Percentiles rank a stretch among this genome's conserved stretches.
phyloP scores from a whole-genome alignment of 2,797 vertebrate genomes.

The Hypotaenidia philippensis region DNA sequence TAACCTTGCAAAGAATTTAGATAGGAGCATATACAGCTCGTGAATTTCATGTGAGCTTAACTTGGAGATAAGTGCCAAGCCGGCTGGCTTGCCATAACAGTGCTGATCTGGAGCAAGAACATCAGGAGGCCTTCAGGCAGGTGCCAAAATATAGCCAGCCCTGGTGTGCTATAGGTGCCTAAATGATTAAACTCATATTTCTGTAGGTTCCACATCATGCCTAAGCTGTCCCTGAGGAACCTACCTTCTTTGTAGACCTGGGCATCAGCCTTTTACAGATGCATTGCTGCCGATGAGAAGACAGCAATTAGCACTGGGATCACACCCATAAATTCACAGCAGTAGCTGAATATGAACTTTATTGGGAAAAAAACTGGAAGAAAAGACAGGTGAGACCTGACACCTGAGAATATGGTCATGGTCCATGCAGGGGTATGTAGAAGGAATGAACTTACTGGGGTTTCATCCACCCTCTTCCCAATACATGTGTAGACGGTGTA shows the following conservation, averaged over 20 bases:
- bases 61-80: neutral
- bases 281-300: neutral
- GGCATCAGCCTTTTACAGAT: neutral
- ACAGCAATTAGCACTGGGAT: neutral
- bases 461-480: neutral
- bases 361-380: neutral
- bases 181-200: neutral
- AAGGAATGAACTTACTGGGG: neutral
- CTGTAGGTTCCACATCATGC: neutral
- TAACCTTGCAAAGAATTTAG: neutral
- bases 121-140: neutral
- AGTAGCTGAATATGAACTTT: neutral
- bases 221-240: neutral
- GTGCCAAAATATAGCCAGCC: neutral
- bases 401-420: neutral
- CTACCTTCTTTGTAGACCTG: neutral
- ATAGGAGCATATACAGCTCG: neutral
- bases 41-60: neutral
- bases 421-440: neutral
- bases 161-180: neutral
- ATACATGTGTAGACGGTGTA: neutral
- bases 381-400: neutral
- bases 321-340: neutral
- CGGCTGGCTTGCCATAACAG: accelerated
- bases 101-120: neutral